Evolutionary conservation across 2,113 vertebrate genomes (phyloP).

Genomic region (Ahaetulla prasina): DNA sequence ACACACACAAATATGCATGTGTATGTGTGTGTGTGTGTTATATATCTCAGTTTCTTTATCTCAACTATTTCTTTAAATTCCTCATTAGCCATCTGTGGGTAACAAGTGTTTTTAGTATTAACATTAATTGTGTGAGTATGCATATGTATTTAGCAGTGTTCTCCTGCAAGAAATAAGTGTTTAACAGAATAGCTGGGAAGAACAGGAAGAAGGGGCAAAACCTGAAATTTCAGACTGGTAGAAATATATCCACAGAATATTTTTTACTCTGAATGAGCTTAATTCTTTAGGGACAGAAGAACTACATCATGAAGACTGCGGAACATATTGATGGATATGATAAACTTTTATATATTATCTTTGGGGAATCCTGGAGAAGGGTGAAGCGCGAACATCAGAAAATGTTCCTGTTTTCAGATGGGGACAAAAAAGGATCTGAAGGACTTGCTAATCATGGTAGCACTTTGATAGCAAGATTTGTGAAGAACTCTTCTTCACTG

Average conservation of each 20-base stretch:
- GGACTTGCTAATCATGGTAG: background rate
- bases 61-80: background rate
- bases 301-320: background rate
- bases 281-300: background rate
- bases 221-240: background rate
- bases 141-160: background rate
- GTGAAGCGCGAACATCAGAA: background rate
- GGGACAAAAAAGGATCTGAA: background rate
- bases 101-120: background rate
- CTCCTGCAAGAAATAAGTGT: background rate
- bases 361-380: background rate
- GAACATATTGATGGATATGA: background rate
- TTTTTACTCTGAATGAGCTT: background rate
- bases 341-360: background rate
- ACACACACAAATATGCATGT: no score
- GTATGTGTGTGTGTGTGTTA: no score
- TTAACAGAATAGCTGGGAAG: background rate
- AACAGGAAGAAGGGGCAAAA: background rate
- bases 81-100: background rate
- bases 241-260: background rate
- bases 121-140: background rate
- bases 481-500: background rate
- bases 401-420: background rate
- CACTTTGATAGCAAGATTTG: background rate
- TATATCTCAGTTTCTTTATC: background rate